Conservation (phyloP, 2,888 invertebrate species). For the Pollenia labialis region DNA sequence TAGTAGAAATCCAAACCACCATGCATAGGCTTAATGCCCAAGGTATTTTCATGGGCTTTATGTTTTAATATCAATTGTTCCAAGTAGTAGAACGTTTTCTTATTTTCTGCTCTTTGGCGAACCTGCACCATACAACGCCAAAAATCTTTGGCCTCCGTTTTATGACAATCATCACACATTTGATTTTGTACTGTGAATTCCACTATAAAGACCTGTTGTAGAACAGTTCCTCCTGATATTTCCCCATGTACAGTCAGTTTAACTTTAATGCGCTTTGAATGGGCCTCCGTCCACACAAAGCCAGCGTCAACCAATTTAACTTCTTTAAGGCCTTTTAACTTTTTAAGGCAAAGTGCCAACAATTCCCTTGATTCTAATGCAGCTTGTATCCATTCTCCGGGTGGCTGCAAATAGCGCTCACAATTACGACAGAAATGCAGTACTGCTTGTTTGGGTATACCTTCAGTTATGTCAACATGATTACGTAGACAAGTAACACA, state of each 20-base stretch:
- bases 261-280: constrained; percentile 98
- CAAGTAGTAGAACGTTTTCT: constrained; percentile 98
- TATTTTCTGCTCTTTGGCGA: constrained; percentile 94
- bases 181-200: constrained; percentile 96
- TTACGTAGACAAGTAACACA: constrained; percentile 97
- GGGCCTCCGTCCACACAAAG: constrained; percentile 99
- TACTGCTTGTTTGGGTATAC: constrained; percentile 96
- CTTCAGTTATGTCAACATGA: constrained; percentile 97
- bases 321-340: constrained; percentile 93
- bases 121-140: constrained; percentile 98
- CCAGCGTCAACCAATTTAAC: constrained; percentile 97
- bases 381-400: constrained; percentile 93
- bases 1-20: constrained; percentile 98
- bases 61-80: constrained; percentile 99
- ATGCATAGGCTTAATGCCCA: constrained; percentile 93
- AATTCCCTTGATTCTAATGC: constrained; percentile 96
- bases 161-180: constrained; percentile 99
- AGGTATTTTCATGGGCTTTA: constrained; percentile 94
- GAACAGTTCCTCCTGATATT: constrained; percentile 93
- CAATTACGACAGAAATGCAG: constrained; percentile 96
- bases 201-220: constrained; percentile 97
- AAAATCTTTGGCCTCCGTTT: constrained; percentile 98
- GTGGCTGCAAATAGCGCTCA: constrained; percentile 97
- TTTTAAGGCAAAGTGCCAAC: constrained; percentile 95
- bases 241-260: constrained; percentile 98